Evolutionary conservation across 2,797 vertebrate species (phyloP), one percentile per base, ranked within the genome.

Genomic region (Gymnodraco acuticeps): DNA sequence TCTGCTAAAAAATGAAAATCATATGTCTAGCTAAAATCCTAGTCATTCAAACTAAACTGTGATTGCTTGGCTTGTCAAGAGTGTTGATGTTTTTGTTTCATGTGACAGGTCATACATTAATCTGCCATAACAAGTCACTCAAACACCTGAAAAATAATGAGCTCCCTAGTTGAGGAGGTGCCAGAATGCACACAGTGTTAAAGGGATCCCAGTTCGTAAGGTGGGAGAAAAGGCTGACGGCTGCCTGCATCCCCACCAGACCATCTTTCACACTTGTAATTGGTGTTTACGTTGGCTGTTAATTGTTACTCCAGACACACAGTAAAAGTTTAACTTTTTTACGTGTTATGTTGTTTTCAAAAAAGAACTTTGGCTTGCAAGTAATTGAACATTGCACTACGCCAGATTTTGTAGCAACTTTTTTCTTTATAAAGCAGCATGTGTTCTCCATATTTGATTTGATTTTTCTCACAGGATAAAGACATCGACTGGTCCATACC

Each of bases 181-280:
- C 27, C 27, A 27, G 27, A 27, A 27, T 27, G 27, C 27, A 27
- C 27, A 27, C 27, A 27, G 27, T 27, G 27, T 27, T 27, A 2
- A 72, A 55, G 56, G 72, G 33, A 50, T 61, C 63, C 56, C 63
- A 43, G 19, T 19, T 55, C 31, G 31, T 66, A 20, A 77, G 68
- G 27, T 27, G 27, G 27, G 27, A 27, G 4, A 27, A 27, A 27
- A 46, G 14, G 47, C 10, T 31, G 48, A 62, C 55, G 58, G 64
- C 41, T 64, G 6, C 16, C 55, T 66, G 47, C 13, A 27, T 59
- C 23, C 69, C 56, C 69, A 20, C 2, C 33, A 61, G 69, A 51
- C 23, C 56, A 45, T 38, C 23, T 45, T 73, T 78, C 58, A 68
- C 64, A 73, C 76, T 9, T 78, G 23, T 78, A 68, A 73, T 67